Percentiles rank a stretch among this genome's conserved stretches.
phyloP scores from a whole-genome alignment of 2,113 vertebrate species.

The Cephalopterus ornatus region DNA sequence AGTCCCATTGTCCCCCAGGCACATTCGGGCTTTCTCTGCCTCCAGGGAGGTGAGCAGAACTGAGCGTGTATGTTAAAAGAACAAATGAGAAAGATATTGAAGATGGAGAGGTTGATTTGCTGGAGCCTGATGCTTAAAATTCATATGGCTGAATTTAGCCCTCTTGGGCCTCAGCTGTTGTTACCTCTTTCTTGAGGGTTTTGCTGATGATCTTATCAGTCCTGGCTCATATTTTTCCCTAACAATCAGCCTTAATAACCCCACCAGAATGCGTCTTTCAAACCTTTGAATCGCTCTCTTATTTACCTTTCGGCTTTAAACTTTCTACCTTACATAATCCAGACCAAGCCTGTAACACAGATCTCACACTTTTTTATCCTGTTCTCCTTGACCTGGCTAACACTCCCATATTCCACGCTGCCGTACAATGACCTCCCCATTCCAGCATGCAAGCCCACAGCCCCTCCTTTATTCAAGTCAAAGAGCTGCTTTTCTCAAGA shows the following conservation, averaged over 20 bases:
- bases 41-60: neutral
- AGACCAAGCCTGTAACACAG: constrained; percentile 8
- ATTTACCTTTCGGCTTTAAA: constrained; percentile 33
- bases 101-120: neutral
- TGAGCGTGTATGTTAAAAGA: neutral
- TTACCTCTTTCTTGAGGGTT: neutral
- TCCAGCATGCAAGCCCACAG: constrained; percentile 14
- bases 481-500: constrained; percentile 65
- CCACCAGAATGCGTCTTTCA: neutral
- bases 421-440: constrained; percentile 41
- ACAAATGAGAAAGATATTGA: neutral
- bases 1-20: neutral
- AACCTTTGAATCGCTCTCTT: neutral
- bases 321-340: constrained; percentile 11
- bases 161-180: neutral
- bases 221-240: neutral
- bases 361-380: constrained; percentile 54
- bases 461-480: constrained; percentile 65
- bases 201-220: constrained; percentile 24
- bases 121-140: neutral
- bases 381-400: constrained; percentile 45
- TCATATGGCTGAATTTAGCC: neutral
- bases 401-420: neutral
- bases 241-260: neutral
- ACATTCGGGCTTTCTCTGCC: neutral